phyloP scores from a whole-genome alignment of 2,113 vertebrate species.

The Otis tarda region DNA sequence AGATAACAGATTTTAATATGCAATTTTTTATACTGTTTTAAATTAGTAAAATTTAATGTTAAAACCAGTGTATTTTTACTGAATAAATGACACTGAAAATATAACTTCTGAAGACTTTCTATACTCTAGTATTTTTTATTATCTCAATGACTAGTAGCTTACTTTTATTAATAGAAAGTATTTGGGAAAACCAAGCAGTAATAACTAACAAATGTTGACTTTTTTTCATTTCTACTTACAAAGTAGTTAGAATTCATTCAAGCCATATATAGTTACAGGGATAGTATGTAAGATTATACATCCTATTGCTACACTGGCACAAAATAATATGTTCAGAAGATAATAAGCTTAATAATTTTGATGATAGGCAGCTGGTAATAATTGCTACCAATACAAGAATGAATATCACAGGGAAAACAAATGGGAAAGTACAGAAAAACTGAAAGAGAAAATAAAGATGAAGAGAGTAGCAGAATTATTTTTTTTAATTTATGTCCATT shows the following conservation, averaged over 20 bases:
- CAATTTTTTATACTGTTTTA: not conserved
- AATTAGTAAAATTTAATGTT: not conserved
- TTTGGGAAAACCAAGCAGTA: constrained; percentile 4
- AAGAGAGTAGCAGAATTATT: not conserved
- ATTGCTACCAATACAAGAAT: not conserved
- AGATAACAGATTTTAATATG: not conserved
- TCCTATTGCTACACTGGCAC: not conserved
- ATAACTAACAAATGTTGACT: constrained; percentile 13
- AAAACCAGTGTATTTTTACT: not conserved
- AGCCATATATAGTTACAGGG: constrained; percentile 8
- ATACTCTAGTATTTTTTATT: not conserved
- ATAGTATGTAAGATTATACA: not conserved
- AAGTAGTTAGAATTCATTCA: not conserved
- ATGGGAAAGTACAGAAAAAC: not conserved
- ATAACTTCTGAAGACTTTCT: not conserved
- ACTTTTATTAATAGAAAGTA: constrained; percentile 18
- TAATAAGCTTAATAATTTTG: not conserved
- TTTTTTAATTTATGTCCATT: not conserved
- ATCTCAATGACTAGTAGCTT: not conserved
- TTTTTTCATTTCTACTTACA: not conserved
- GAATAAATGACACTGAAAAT: not conserved
- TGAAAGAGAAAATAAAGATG: not conserved
- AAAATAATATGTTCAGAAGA: not conserved
- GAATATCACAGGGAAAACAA: not conserved
- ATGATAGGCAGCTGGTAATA: constrained; percentile 6